A percentile compares a stretch with the other conserved stretches of the same genome.
phyloP scores from a whole-genome alignment of 2,888 invertebrate species.

The Pandemis heparana region DNA sequence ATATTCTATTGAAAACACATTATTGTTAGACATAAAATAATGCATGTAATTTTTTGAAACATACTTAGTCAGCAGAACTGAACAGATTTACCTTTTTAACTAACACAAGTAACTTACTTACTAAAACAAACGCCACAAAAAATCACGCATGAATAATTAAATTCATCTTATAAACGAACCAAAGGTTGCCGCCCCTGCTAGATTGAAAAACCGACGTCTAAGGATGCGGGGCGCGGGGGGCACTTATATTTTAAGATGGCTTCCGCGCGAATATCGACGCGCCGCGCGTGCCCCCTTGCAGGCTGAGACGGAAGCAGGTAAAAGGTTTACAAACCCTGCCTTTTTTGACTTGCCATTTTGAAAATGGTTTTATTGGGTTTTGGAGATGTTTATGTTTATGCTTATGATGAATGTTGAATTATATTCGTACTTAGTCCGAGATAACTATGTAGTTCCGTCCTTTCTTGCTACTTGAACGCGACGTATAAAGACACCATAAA shows the following conservation, averaged over 20 bases:
- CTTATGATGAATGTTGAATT: not conserved
- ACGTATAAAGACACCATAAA: too few relatives aligned
- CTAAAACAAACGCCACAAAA: not conserved
- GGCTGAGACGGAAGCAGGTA: constrained; percentile 53
- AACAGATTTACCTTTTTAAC: too few relatives aligned
- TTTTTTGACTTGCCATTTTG: constrained; percentile 6
- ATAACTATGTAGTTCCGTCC: too few relatives aligned
- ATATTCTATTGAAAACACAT: too few relatives aligned
- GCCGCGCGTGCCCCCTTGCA: constrained; percentile 55
- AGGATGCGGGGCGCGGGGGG: constrained; percentile 64
- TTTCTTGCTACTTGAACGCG: too few relatives aligned
- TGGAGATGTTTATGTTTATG: not conserved
- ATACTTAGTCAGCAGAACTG: too few relatives aligned
- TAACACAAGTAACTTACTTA: not conserved
- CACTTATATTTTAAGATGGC: constrained; percentile 85
- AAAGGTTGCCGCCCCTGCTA: constrained; percentile 64
- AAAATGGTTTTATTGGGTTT: not conserved
- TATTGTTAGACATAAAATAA: too few relatives aligned
- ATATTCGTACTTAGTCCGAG: too few relatives aligned
- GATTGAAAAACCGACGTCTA: constrained; percentile 82
- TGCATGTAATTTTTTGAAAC: too few relatives aligned
- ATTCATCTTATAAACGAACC: constrained; percentile 43
- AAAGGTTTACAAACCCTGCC: constrained; percentile 62
- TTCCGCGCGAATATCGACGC: constrained; percentile 83
- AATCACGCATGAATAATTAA: not conserved